A percentile compares a stretch with the other conserved stretches of the same genome.
Conservation (phyloP, 2,797 vertebrate genomes). For the Myiothlypis chrysogaster region DNA sequence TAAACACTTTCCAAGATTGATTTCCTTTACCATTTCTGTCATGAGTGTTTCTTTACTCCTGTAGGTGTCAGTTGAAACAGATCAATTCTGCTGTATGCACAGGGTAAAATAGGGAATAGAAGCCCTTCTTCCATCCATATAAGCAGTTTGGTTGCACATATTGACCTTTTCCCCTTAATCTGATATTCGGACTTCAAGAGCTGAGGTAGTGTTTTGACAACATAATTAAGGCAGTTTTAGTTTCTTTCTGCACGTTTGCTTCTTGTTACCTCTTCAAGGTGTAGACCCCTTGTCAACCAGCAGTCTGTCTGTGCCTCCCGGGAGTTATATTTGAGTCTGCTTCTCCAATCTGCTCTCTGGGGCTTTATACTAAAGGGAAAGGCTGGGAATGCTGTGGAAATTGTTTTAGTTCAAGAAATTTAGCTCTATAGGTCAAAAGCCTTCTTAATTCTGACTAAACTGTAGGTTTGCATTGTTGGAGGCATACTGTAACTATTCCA, state of each 20-base stretch:
- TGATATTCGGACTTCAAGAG: neutral
- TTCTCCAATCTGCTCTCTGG: neutral
- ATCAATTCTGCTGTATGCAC: neutral
- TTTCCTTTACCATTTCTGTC: neutral
- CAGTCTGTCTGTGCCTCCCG: neutral
- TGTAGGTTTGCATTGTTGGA: neutral
- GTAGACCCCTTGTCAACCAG: neutral
- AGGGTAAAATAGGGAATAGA: neutral
- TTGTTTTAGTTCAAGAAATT: neutral
- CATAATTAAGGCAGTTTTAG: neutral
- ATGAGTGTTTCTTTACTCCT: neutral
- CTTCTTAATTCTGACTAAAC: neutral
- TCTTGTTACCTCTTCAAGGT: neutral
- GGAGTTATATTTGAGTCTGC: neutral
- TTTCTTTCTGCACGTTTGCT: neutral
- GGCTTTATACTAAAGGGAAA: neutral
- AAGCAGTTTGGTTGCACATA: neutral
- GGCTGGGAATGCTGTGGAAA: neutral
- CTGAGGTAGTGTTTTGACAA: neutral
- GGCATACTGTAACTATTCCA: neutral
- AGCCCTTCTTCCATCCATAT: neutral
- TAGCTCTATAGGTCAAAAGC: neutral
- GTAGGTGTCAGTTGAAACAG: neutral
- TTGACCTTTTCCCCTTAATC: neutral
- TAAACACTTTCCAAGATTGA: neutral